Evolutionary conservation across 2,797 vertebrate species (phyloP), one percentile per base, ranked within the genome.

Genomic region (Lycodopsis pacificus): DNA sequence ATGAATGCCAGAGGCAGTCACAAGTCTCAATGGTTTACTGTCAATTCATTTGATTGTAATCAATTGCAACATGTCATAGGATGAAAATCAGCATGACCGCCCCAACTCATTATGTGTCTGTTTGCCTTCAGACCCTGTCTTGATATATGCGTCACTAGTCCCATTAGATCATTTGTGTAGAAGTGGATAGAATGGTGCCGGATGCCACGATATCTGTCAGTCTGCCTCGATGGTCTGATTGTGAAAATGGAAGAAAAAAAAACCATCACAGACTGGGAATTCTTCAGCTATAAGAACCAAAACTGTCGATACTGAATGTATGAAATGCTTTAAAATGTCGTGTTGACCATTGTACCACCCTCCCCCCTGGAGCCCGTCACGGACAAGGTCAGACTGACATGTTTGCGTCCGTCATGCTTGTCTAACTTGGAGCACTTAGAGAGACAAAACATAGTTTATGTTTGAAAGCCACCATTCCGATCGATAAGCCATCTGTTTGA

Each of bases 341-440:
- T 15, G 13, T 4, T 54, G 54, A 65, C 62, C 14, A 5, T 14
- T 48, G 30, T 53, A 62, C 17, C 62, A 40, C 46, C 36, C 74
- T 61, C 58, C 66, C 58, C 66, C 65, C 78, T 54, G 73, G 57
- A 81, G 80, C 54, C 82, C 57, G 77, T 3, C 71, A 79, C 20
- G 67, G 44, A 77, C 78, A 84, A 80, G 71, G 82, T 89, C 87
- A 89, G 56, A 53, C 61, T 63, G 65, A 83, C 71, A 65, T 58
- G 69, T 73, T 68, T 77, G 65, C 58, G 38, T 69, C 58, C 70
- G 76, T 61, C 42, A 40, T 65, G 32, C 56, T 70, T n/a, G 9
- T 66, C 72, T 65, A 71, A 79, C 67, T 65, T 30, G 9, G 30
- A 58, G 76, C 73, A 77, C 56, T 79, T 64, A 76, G 54, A 56